Evolutionary conservation across 1,140 invertebrate genomes (phyloP).

Genomic region (Paramacrobiotus metropolitanus): DNA sequence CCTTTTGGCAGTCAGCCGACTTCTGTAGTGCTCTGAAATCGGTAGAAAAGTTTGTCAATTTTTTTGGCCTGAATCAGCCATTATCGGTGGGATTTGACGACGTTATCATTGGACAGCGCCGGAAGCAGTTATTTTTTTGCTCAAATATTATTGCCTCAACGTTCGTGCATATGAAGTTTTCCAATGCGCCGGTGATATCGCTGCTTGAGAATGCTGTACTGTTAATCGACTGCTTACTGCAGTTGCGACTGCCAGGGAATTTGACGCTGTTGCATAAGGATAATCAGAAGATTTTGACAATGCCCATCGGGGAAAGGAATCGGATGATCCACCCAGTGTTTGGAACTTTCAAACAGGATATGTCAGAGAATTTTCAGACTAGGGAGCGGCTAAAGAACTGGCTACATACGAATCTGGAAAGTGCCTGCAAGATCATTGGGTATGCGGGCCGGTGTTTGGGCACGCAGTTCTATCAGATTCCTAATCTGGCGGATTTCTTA

Average conservation of each 20-base stretch:
- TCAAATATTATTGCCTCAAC: conserved; percentile 3
- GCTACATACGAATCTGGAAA: not conserved
- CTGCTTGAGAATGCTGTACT: conserved; percentile 1
- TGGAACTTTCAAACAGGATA: not conserved
- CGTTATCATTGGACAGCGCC: not conserved
- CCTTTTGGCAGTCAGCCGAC: not conserved
- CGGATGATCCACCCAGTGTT: not conserved
- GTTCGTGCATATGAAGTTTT: conserved; percentile 2
- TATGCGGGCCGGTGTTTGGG: not conserved
- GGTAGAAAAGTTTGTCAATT: not conserved
- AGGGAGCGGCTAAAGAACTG: not conserved
- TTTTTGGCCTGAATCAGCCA: not conserved
- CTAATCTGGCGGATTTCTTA: not conserved
- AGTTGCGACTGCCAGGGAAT: not conserved
- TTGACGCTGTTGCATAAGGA: not conserved
- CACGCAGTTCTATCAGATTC: not conserved
- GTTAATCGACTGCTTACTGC: not conserved
- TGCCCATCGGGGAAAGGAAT: not conserved
- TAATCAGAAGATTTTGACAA: not conserved
- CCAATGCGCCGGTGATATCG: not conserved
- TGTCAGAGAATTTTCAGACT: too few species aligned
- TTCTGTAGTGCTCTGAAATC: not conserved
- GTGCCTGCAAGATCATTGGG: not conserved
- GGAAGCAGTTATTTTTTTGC: conserved; percentile 1
- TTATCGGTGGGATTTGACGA: not conserved